Evolutionary conservation across 2,797 vertebrate species (phyloP).

Genomic region (Zalophus californianus): DNA sequence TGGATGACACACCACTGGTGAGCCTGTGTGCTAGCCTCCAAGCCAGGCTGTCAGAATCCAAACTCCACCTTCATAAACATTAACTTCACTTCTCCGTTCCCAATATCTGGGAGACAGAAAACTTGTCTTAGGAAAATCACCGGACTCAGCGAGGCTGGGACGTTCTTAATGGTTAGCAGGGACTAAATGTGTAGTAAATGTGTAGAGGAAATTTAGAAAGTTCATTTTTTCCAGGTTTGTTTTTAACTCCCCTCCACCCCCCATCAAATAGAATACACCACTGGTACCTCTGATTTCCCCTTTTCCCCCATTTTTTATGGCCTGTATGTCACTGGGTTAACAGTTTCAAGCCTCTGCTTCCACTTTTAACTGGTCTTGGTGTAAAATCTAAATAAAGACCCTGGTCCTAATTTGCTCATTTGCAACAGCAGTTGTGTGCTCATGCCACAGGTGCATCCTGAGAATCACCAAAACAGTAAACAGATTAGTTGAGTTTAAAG

Average conservation of each 20-base stretch:
- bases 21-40: neutral
- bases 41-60: neutral
- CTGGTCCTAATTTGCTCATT: neutral
- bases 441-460: neutral
- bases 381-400: neutral
- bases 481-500: neutral
- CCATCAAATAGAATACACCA: neutral
- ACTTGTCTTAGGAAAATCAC: neutral
- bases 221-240: neutral
- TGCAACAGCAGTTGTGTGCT: neutral
- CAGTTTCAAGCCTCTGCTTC: neutral
- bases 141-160: neutral
- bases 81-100: neutral
- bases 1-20: rapidly evolving
- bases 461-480: neutral
- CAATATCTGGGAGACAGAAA: neutral
- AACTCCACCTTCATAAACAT: neutral
- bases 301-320: neutral
- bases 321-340: neutral
- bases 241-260: neutral
- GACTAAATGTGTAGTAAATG: neutral
- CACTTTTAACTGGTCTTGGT: neutral
- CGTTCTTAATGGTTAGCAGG: neutral
- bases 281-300: neutral
- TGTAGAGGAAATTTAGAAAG: neutral